Conservation (phyloP, 2,888 invertebrate genomes). For the Hermaeophaga mercurialis region DNA sequence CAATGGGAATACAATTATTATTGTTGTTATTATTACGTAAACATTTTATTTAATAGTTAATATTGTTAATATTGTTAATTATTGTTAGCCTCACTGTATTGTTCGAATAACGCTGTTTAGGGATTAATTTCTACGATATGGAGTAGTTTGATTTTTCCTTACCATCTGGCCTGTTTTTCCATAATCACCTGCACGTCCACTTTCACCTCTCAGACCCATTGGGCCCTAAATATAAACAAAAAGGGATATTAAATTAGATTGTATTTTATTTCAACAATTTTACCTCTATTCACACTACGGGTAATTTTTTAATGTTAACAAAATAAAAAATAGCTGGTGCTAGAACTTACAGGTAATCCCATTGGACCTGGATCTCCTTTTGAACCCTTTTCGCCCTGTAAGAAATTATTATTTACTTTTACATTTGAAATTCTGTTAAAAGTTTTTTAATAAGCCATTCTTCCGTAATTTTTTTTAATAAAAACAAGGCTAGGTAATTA, state of each 20-base stretch:
- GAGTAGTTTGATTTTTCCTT: constrained; percentile 61
- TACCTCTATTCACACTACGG: no score
- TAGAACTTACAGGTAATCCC: constrained; percentile 89
- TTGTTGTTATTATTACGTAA: constrained; percentile 42
- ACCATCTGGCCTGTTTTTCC: constrained; percentile 81
- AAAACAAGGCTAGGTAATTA: no score
- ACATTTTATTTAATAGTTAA: constrained; percentile 36
- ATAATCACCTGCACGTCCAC: constrained; percentile 72
- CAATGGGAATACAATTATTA: constrained; percentile 45
- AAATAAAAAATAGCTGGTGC: no score
- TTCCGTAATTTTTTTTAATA: no score
- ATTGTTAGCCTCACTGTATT: constrained; percentile 54
- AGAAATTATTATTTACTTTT: constrained; percentile 32
- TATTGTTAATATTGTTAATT: constrained; percentile 40
- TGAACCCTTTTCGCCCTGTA: constrained; percentile 79
- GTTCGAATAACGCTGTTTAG: constrained; percentile 50
- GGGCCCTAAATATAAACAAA: constrained; percentile 66
- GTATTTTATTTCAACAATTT: no score
- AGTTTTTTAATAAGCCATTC: neutral
- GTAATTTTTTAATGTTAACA: no score
- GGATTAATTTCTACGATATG: constrained; percentile 44
- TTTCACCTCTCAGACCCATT: constrained; percentile 79
- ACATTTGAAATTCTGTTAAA: neutral
- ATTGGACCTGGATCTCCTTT: constrained; percentile 91
- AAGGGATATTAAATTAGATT: neutral